These are phyloP conservation scores for Tenodera sinensis DNA, from an alignment of 2,888 invertebrate genomes.

Conservation along the genomic window DNA sequence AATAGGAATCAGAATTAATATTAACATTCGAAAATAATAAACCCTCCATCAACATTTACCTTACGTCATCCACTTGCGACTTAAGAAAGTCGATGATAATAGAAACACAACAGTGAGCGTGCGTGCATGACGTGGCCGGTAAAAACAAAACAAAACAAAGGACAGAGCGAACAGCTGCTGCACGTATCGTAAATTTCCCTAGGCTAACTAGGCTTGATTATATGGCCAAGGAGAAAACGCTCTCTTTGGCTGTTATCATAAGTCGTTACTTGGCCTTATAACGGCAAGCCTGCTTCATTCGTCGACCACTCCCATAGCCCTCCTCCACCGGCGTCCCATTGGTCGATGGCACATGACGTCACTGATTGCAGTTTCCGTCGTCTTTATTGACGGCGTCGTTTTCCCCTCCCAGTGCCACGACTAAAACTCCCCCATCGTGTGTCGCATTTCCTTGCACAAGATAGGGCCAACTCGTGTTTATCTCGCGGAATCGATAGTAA, in stretches of 20 bases:
- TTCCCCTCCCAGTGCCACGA: not conserved
- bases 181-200: not conserved
- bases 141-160: not conserved
- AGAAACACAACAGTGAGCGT: no score
- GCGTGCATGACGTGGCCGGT: no score
- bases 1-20: no score
- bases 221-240: not conserved
- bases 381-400: conserved; percentile 7
- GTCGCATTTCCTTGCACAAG: not conserved
- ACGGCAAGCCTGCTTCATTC: conserved; percentile 5
- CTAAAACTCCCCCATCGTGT: not conserved
- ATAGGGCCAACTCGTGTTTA: not conserved
- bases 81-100: no score
- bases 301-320: not conserved
- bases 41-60: no score
- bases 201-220: not conserved
- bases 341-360: conserved; percentile 26
- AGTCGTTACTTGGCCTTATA: not conserved
- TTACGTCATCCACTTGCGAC: no score
- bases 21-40: no score
- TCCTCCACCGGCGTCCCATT: conserved; percentile 18
- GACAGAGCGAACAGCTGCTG: not conserved
- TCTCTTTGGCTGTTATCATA: not conserved
- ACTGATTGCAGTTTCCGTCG: conserved; percentile 4
- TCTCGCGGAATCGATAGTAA: not conserved